Conservation (phyloP, 1,140 invertebrate species). For the Chelonus insularis region DNA sequence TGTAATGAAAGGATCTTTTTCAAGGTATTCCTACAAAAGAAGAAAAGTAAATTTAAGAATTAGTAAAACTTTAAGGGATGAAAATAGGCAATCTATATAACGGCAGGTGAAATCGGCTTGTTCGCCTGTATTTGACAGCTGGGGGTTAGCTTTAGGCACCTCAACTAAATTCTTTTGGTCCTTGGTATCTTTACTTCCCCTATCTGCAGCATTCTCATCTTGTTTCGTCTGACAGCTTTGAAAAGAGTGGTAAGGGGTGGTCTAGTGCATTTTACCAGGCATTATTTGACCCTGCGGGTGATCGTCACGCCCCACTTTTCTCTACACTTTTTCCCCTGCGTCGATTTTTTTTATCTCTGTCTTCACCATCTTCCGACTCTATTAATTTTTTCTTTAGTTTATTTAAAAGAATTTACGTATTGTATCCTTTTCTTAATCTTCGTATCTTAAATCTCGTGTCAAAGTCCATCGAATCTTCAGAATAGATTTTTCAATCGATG, state of each 20-base stretch:
- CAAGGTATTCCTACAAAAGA: neutral
- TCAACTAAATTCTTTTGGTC: slow-evolving; percentile 36
- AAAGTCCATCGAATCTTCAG: too few relatives aligned
- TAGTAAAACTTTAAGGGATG: slow-evolving; percentile 37
- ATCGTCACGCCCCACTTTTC: slow-evolving; percentile 38
- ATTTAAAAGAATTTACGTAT: too few relatives aligned
- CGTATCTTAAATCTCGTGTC: too few relatives aligned
- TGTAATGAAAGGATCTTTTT: neutral
- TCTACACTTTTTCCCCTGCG: slow-evolving; percentile 19
- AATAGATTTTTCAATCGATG: neutral
- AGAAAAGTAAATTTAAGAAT: slow-evolving; percentile 10
- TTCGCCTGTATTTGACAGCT: slow-evolving; percentile 47
- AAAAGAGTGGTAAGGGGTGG: slow-evolving; percentile 50
- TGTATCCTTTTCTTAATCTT: slow-evolving; percentile 1
- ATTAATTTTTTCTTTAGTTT: slow-evolving; percentile 18
- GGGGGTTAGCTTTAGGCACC: slow-evolving; percentile 43
- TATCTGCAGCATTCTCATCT: slow-evolving; percentile 5
- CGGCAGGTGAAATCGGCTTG: slow-evolving; percentile 44
- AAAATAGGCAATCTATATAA: slow-evolving; percentile 13
- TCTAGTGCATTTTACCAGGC: slow-evolving; percentile 47
- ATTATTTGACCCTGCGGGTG: slow-evolving; percentile 56
- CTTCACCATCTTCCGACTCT: slow-evolving; percentile 14
- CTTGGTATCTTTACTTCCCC: neutral
- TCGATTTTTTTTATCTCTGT: slow-evolving; percentile 17
- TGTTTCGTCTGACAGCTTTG: slow-evolving; percentile 34